Evolutionary conservation across 2,113 vertebrate genomes (phyloP), one percentile per base, ranked within the genome.

Genomic region (Percopsis transmontana): DNA sequence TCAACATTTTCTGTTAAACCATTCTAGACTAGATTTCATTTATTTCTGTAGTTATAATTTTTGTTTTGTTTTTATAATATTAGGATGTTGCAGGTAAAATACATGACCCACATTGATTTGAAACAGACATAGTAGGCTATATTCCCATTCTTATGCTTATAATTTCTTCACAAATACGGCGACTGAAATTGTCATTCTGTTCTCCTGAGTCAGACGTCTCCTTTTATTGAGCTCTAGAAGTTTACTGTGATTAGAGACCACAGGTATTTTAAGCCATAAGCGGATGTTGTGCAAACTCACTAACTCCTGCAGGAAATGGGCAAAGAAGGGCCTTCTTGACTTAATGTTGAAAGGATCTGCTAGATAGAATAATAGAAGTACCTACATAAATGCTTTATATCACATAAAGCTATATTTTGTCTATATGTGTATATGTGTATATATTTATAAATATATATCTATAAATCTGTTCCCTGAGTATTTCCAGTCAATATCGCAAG

Each of bases 401-500:
- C 71, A 82, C 80, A 66, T 90, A 88, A 92, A 92, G 88, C 85
- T 93, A 58, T 93, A 93, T 92, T 92, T 92, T 93, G 92, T 93
- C 86, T 87, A 92, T 93, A 93, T 93, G 91, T 93, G 92, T 76
- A 93, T 76, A 93, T 92, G 87, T 92, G 87, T 93, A 90, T 91
- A 92, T 91, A 92, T 91, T 91, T 91, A 90, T 89, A 91, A 90
- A 91, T 91, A 87, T 88, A 87, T 90, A 90, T 89, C 79, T 60
- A 75, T 76, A 80, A 83, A 81, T 79, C 66, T 76, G 79, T 88
- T 90, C 72, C 77, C 80, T 81, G 68, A 87, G 68, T 85, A 84
- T 90, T 87, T 83, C 80, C 74, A 58, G 60, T 77, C 51, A 70
- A 63, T 67, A 75, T 76, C 41, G 67, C 70, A 66, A 81, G 59